Conservation (phyloP, 2,797 vertebrate species). For the Betta splendens region DNA sequence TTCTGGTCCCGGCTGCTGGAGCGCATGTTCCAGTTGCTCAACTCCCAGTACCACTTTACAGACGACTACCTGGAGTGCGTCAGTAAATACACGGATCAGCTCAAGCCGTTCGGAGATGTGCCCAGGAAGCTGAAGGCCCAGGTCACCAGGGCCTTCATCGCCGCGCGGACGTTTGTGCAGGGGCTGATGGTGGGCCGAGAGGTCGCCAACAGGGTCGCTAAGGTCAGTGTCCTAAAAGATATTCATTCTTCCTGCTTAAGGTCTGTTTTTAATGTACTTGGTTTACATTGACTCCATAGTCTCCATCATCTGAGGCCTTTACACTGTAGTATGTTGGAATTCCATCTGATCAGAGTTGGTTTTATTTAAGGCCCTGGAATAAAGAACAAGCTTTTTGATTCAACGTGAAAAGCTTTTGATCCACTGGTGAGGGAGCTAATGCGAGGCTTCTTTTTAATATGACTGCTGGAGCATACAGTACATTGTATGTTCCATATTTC, state of each 20-base stretch:
- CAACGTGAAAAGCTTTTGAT: slow-evolving; percentile 40
- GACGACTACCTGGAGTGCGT: slow-evolving; percentile 97
- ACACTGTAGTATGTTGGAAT: slow-evolving; percentile 3
- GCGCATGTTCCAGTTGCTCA: slow-evolving; percentile 95
- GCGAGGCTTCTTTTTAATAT: slow-evolving; percentile 51
- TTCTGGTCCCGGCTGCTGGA: slow-evolving; percentile 96
- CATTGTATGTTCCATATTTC: slow-evolving; percentile 36
- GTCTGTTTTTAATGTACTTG: neutral
- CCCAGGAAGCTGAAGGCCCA: slow-evolving; percentile 94
- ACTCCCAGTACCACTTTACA: slow-evolving; percentile 94
- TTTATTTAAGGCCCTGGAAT: slow-evolving; percentile 10
- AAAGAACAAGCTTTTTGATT: slow-evolving; percentile 15
- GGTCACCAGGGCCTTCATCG: slow-evolving; percentile 94
- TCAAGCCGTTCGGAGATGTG: slow-evolving; percentile 94
- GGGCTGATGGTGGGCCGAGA: slow-evolving; percentile 95
- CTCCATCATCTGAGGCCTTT: slow-evolving; percentile 6
- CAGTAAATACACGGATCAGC: slow-evolving; percentile 95
- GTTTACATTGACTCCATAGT: neutral
- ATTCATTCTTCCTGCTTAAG: slow-evolving; percentile 1
- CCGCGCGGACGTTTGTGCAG: slow-evolving; percentile 95
- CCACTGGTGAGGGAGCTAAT: slow-evolving; percentile 58
- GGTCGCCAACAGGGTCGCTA: slow-evolving; percentile 94
- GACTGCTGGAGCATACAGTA: slow-evolving; percentile 33
- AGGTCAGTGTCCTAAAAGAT: slow-evolving; percentile 82
- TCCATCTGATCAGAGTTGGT: slow-evolving; percentile 15